Evolutionary conservation across 2,888 invertebrate species (phyloP), one percentile per base, ranked within the genome.

Genomic region (Xiphydria camelus): DNA sequence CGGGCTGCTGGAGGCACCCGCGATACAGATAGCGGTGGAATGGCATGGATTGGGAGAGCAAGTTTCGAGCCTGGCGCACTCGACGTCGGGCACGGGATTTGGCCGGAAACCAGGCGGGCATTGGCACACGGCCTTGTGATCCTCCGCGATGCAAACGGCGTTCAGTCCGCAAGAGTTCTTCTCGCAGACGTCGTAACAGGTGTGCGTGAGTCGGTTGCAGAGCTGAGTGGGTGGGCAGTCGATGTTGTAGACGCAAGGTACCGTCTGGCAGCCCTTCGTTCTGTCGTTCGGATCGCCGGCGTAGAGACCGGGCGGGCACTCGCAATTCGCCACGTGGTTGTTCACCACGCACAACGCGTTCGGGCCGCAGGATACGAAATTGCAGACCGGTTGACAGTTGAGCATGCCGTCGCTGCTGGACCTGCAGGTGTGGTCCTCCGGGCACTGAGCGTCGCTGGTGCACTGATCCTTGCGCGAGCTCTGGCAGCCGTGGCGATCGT

Each of bases 311-410:
- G 89, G 86, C 12, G 93, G 93, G 68, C 94, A 94, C 62, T 91
- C 89, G 66, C 94, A 94, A 72, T 90, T 88, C 0, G 91, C 89
- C 9, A 87, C 87, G 70, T 94, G 94, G 66, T 94, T 94, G 63
- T 93, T 91, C 2, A 91, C 89, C 5, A 92, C 83, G 67, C 94
- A 94, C 12, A 94, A 80, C 4, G 94, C 92, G 54, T 89, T 87
- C 0, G 91, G 90, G 1, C 94, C 94, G 70, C 94, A 94, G 34
- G 81, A 79, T 0, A 88, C 75, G 29, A 82, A 82, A 53, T 88
- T 86, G 68, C 94, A 94, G 29, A 91, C 91, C 1, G 89, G 82
- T 55, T 84, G 77, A 69, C 94, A 94, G 62, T 84, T 82, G 19
- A 86, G 78, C 1, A 80, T 68, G 33, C 84, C 84, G 5, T 78